phyloP scores from a whole-genome alignment of 2,888 invertebrate species.

The Sarcophaga variegata region DNA sequence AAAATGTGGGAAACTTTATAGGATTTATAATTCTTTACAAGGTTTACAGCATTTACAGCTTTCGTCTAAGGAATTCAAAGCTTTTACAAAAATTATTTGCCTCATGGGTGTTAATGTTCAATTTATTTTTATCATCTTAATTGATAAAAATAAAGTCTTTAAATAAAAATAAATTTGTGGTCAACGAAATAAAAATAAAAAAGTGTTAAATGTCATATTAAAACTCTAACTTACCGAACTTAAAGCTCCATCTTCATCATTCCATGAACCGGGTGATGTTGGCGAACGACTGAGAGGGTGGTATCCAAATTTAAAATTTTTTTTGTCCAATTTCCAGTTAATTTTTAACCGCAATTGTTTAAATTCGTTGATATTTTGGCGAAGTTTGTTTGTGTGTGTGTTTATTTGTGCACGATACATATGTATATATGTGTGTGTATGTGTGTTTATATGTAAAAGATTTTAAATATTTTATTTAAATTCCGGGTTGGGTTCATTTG shows the following conservation, averaged over 20 bases:
- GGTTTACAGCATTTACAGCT: too few relatives aligned
- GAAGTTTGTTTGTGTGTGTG: constrained; percentile 62
- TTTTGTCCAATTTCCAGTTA: not conserved
- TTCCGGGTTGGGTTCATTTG: constrained; percentile 34
- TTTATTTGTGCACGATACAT: not conserved
- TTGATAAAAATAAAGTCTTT: too few relatives aligned
- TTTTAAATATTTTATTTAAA: constrained; percentile 46
- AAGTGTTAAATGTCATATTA: constrained; percentile 4
- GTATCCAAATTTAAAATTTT: constrained; percentile 37
- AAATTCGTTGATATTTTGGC: not conserved
- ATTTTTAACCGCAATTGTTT: not conserved
- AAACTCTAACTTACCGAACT: constrained; percentile 77
- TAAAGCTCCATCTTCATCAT: constrained; percentile 80
- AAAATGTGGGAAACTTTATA: too few relatives aligned
- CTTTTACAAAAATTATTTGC: too few relatives aligned
- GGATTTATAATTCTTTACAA: too few relatives aligned
- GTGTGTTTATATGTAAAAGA: constrained; percentile 36
- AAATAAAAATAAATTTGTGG: not conserved
- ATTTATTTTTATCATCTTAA: too few relatives aligned
- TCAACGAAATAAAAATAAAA: not conserved
- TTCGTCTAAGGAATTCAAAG: too few relatives aligned
- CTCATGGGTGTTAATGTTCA: too few relatives aligned
- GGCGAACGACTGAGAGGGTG: constrained; percentile 78
- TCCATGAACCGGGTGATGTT: constrained; percentile 81
- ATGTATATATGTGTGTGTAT: constrained; percentile 44